phyloP scores from a whole-genome alignment of 2,888 invertebrate species.

The Cinara cedri region DNA sequence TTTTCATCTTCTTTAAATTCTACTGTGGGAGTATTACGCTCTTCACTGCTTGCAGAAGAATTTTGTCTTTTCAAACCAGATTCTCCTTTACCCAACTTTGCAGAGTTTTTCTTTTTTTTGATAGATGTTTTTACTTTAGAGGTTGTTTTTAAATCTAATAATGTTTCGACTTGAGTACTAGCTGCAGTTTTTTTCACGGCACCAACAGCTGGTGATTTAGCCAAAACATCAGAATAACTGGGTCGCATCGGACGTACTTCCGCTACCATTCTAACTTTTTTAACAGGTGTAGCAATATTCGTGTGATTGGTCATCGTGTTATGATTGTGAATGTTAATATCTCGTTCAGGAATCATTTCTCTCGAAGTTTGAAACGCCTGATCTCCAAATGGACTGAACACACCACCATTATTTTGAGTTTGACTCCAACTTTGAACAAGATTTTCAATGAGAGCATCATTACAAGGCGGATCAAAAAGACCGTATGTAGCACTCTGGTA shows the following conservation, averaged over 20 bases:
- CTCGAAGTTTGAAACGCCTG: slow-evolving; percentile 59
- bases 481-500: slow-evolving; percentile 62
- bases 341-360: slow-evolving; percentile 56
- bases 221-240: slow-evolving; percentile 82
- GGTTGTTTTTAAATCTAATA: slow-evolving; percentile 62
- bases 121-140: slow-evolving; percentile 62
- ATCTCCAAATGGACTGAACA: slow-evolving; percentile 75
- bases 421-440: slow-evolving; percentile 76
- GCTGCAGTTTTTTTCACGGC: slow-evolving; percentile 51
- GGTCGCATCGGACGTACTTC: slow-evolving; percentile 84
- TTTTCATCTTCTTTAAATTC: slow-evolving; percentile 59
- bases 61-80: slow-evolving; percentile 65
- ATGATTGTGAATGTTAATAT: slow-evolving; percentile 60
- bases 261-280: slow-evolving; percentile 77
- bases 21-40: slow-evolving; percentile 61
- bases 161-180: slow-evolving; percentile 58
- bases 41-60: slow-evolving; percentile 66
- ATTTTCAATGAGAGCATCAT: slow-evolving; percentile 71
- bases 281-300: slow-evolving; percentile 62
- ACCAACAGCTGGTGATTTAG: slow-evolving; percentile 67
- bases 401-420: slow-evolving; percentile 69
- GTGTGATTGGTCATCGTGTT: slow-evolving; percentile 65
- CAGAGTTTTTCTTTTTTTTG: slow-evolving; percentile 45
- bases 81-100: slow-evolving; percentile 55
- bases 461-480: slow-evolving; percentile 61